Evolutionary conservation across 2,113 vertebrate species (phyloP).

Genomic region (Microcebus ravelobensis): DNA sequence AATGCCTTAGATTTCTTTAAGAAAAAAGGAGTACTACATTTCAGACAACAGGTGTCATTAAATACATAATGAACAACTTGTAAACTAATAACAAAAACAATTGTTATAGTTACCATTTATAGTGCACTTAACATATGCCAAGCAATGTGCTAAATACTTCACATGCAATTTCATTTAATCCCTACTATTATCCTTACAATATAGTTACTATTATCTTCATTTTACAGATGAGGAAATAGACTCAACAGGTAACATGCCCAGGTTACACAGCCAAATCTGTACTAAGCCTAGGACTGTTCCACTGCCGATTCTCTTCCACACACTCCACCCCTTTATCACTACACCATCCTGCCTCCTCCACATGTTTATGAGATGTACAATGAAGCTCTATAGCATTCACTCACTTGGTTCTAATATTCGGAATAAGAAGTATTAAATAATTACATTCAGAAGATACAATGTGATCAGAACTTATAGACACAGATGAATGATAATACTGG

Average conservation of each 20-base stretch:
- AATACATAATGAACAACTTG: conserved; percentile 13
- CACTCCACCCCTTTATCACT: not conserved
- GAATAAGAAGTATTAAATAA: conserved; percentile 38
- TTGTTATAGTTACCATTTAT: not conserved
- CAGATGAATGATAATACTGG: not conserved
- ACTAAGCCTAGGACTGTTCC: not conserved
- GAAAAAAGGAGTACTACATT: not conserved
- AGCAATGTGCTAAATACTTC: conserved; percentile 17
- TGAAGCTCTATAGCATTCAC: not conserved
- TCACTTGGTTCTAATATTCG: conserved; percentile 28
- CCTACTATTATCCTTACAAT: conserved; percentile 13
- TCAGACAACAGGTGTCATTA: not conserved
- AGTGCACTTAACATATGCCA: not conserved
- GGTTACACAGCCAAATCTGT: not conserved
- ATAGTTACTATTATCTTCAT: not conserved
- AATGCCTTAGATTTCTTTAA: conserved; percentile 23
- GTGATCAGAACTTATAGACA: not conserved
- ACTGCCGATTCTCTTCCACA: not conserved
- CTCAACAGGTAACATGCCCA: not conserved
- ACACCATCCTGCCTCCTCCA: not conserved
- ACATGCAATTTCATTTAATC: conserved; percentile 40
- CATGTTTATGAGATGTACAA: not conserved
- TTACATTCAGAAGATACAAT: not conserved
- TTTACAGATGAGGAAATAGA: conserved; percentile 22
- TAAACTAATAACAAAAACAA: conserved; percentile 34